Evolutionary conservation across 2,113 vertebrate species (phyloP).

Genomic region (Mormyrus iriodes): DNA sequence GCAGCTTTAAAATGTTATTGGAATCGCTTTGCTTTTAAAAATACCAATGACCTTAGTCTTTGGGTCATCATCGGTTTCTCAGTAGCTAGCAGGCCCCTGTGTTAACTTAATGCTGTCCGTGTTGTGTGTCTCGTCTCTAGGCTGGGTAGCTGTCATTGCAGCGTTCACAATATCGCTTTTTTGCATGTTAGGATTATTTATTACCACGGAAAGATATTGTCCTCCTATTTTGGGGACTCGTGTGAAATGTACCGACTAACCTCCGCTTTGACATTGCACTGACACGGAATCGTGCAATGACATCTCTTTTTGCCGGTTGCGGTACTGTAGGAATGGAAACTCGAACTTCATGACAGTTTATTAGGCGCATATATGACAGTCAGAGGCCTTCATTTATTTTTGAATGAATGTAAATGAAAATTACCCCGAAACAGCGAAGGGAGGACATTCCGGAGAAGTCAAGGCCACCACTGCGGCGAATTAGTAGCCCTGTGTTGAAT

Average conservation of each 20-base stretch:
- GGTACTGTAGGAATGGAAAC: neutral
- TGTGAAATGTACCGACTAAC: neutral
- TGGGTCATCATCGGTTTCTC: neutral
- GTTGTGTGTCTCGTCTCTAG: neutral
- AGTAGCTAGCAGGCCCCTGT: neutral
- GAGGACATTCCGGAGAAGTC: neutral
- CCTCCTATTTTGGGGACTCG: neutral
- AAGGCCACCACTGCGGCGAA: neutral
- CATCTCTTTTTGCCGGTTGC: neutral
- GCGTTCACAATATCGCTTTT: neutral
- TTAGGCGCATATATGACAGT: neutral
- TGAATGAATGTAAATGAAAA: neutral
- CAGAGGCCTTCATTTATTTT: neutral
- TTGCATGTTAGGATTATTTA: neutral
- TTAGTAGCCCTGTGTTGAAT: neutral
- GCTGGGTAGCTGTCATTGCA: neutral
- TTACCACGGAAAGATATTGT: neutral
- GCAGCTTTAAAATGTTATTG: neutral
- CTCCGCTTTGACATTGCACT: slow-evolving; percentile 11
- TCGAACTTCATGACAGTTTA: neutral
- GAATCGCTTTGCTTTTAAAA: neutral
- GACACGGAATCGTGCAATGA: neutral
- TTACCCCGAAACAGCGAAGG: neutral
- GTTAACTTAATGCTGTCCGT: neutral
- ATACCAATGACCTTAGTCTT: neutral